Evolutionary conservation across 2,888 invertebrate genomes (phyloP).

Genomic region (Agrochola litura): DNA sequence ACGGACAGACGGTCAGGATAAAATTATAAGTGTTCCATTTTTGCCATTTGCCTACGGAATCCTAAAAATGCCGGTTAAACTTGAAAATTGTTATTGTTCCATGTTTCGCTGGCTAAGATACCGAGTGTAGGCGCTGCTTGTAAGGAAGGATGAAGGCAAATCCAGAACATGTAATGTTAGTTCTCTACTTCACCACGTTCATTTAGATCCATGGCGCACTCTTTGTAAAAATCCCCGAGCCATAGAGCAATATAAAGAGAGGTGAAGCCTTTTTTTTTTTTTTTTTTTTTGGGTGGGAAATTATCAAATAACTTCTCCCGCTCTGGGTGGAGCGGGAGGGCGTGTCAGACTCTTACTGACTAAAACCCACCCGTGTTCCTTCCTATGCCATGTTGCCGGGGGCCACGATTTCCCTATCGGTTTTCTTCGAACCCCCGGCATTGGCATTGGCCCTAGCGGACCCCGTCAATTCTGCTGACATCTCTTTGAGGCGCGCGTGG

Average conservation of each 20-base stretch:
- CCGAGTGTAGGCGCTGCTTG: neutral
- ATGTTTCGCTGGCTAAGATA: neutral
- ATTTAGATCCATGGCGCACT: neutral
- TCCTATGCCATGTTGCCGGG: too few species aligned
- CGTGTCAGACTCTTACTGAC: too few species aligned
- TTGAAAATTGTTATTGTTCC: conserved; percentile 2
- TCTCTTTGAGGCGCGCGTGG: too few species aligned
- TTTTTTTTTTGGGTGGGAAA: too few species aligned
- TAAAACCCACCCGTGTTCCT: too few species aligned
- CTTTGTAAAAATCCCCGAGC: neutral
- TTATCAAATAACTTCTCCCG: too few species aligned
- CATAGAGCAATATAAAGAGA: conserved; percentile 12
- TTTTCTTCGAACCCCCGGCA: too few species aligned
- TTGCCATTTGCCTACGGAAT: neutral
- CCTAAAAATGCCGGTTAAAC: neutral
- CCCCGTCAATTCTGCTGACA: too few species aligned
- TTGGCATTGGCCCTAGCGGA: too few species aligned
- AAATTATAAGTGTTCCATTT: neutral
- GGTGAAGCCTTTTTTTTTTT: too few species aligned
- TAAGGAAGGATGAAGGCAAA: neutral
- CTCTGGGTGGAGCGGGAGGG: too few species aligned
- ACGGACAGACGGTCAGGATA: neutral
- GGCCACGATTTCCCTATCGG: too few species aligned
- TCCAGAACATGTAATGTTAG: neutral
- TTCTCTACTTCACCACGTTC: neutral